Evolutionary conservation across 2,888 invertebrate genomes (phyloP), one percentile per base, ranked within the genome.

Genomic region (Drymonia ruficornis): DNA sequence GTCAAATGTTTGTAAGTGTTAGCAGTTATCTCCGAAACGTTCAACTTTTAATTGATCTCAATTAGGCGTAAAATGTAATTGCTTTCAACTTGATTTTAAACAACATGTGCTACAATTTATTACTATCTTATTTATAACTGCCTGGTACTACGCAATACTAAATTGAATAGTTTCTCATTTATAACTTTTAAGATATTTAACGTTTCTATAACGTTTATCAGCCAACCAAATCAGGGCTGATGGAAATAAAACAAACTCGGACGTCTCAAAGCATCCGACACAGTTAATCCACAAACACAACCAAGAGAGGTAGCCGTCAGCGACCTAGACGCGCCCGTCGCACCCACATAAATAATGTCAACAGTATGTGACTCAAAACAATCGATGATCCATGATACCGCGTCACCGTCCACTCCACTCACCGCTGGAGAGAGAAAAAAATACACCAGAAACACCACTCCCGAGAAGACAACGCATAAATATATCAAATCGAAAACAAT

Each of bases 401-500:
- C 78, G 83, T 84, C 86, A 84, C 81, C 80, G 76, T 86, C 85
- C 23, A 81, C 75, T n/a, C 77, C 86, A 81, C 75, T 74, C 62
- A 34, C 54, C 59, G 67, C 29, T 52, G 56, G 62, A 65, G 56
- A 62, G 67, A 72, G 18, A 28, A 74, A 76, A 80, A 81, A 82
- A 83, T 71, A 78, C 71, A 76, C 71, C 54, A 62, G 59, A 63
- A 65, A 72, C 82, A 83, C 81, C 83, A 89, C 84, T 88, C 87
- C 86, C 83, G 77, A 75, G 84, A 86, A 89, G 74, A 77, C 78
- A 77, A 78, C 85, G 76, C 91, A 89, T 91, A 91, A 91, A 92
- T 92, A 91, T 89, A 89, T 91, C 91, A 91, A 91, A 90, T 80
- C 72, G 91, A 87, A 91, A 91, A 92, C 92, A 92, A 92, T 92